Conservation (phyloP, 2,888 invertebrate genomes). For the Ectropis crepuscularia region DNA sequence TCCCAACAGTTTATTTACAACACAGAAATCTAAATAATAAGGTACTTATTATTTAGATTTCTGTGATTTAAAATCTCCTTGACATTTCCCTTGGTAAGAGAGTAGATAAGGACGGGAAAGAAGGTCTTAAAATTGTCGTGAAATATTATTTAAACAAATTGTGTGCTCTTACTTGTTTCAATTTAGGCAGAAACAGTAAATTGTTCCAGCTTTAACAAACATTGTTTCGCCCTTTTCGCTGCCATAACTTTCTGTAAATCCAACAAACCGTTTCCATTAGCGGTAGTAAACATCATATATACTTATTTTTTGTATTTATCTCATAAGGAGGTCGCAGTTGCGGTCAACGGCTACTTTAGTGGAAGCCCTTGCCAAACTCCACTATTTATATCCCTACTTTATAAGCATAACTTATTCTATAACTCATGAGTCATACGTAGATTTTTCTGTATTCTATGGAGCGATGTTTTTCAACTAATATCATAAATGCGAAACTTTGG, state of each 20-base stretch:
- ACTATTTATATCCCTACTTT: slow-evolving; percentile 32
- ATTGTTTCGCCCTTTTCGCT: neutral
- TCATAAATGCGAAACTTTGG: too few species aligned
- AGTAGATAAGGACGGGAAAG: too few species aligned
- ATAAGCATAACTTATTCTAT: neutral
- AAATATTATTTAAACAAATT: too few species aligned
- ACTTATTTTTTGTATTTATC: neutral
- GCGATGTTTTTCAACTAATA: neutral
- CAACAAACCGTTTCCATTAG: slow-evolving; percentile 18
- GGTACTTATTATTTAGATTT: too few species aligned
- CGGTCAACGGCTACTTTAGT: slow-evolving; percentile 12
- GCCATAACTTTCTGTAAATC: slow-evolving; percentile 11
- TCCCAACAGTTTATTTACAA: too few species aligned
- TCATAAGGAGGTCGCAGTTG: slow-evolving; percentile 10
- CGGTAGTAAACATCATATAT: neutral
- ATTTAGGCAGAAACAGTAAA: neutral
- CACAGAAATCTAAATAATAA: too few species aligned
- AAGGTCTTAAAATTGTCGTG: too few species aligned
- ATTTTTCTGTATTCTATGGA: neutral
- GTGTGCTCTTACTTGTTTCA: too few species aligned
- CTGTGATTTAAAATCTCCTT: too few species aligned
- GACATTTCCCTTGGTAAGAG: too few species aligned
- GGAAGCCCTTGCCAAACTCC: slow-evolving; percentile 32
- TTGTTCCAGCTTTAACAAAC: neutral
- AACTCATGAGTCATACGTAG: neutral